Conservation (phyloP, 37 sponge, comb jelly and placozoan genomes). For the Aphrocallistes beatrix region DNA sequence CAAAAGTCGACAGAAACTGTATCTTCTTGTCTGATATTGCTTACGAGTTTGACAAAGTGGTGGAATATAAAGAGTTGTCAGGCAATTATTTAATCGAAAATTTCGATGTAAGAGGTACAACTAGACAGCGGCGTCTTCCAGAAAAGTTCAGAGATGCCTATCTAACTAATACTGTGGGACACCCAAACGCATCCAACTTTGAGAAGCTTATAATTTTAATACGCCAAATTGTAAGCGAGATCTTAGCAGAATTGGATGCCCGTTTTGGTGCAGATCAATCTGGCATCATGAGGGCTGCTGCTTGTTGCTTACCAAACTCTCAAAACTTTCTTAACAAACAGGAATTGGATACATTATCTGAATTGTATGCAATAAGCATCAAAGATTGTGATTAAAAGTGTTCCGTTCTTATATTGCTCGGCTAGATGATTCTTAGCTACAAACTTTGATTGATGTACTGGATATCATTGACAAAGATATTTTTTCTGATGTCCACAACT, state of each 20-base stretch:
- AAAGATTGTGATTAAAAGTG: conserved; percentile 12
- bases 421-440: background rate
- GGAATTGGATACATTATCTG: background rate
- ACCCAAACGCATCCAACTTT: conserved; percentile 2
- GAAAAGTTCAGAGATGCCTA: background rate
- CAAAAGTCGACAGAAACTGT: background rate
- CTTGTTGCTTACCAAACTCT: conserved; percentile 9
- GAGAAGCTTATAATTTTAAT: background rate
- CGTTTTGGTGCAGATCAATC: conserved; percentile 8
- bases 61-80: conserved; percentile 9
- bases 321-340: conserved; percentile 9
- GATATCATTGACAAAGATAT: conserved; percentile 13
- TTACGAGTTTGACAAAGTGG: conserved; percentile 12
- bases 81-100: background rate
- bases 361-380: background rate
- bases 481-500: conserved; percentile 10
- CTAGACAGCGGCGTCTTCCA: background rate
- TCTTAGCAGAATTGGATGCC: conserved; percentile 18
- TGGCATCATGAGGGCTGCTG: background rate
- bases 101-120: conserved; percentile 19
- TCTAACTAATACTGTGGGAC: conserved; percentile 2
- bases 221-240: background rate
- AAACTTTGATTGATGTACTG: background rate
- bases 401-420: conserved; percentile 6
- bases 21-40: background rate